Conservation (phyloP, 2,888 invertebrate genomes). For the Harpalus rubripes region DNA sequence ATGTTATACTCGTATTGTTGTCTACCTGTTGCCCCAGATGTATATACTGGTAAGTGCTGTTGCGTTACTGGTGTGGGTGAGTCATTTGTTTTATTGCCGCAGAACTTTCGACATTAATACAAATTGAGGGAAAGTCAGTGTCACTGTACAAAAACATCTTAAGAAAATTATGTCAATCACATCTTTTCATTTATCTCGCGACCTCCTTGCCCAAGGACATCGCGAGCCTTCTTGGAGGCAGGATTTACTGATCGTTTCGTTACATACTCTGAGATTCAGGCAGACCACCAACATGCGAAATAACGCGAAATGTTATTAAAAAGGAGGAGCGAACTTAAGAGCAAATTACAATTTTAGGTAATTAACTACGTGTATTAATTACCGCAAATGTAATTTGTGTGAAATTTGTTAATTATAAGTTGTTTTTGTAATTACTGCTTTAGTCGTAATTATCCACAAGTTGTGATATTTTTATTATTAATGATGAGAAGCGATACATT, state of each 20-base stretch:
- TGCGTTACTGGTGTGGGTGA: constrained; percentile 42
- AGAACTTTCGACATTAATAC: constrained; percentile 62
- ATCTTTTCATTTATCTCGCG: constrained; percentile 59
- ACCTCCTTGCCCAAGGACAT: constrained; percentile 49
- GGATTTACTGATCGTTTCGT: constrained; percentile 13
- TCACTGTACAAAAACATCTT: constrained; percentile 57
- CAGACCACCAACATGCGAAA: constrained; percentile 44
- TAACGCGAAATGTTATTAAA: constrained; percentile 52
- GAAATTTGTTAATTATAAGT: constrained; percentile 58
- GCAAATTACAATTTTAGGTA: constrained; percentile 58
- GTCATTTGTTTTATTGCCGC: constrained; percentile 52
- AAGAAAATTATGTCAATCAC: constrained; percentile 63
- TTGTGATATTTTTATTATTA: constrained; percentile 29
- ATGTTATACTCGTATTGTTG: background rate
- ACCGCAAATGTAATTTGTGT: constrained; percentile 48
- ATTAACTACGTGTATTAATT: constrained; percentile 56
- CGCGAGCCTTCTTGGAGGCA: background rate
- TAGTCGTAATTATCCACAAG: constrained; percentile 14
- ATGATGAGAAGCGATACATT: background rate
- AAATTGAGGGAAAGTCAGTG: constrained; percentile 64
- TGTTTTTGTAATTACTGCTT: constrained; percentile 37
- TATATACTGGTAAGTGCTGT: background rate
- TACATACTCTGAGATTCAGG: background rate
- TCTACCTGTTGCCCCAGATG: background rate
- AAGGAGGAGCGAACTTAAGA: constrained; percentile 32